A percentile compares a stretch with the other conserved stretches of the same genome.
Evolutionary conservation across 1,140 invertebrate species (phyloP).

Genomic region (Drepana arcuata): DNA sequence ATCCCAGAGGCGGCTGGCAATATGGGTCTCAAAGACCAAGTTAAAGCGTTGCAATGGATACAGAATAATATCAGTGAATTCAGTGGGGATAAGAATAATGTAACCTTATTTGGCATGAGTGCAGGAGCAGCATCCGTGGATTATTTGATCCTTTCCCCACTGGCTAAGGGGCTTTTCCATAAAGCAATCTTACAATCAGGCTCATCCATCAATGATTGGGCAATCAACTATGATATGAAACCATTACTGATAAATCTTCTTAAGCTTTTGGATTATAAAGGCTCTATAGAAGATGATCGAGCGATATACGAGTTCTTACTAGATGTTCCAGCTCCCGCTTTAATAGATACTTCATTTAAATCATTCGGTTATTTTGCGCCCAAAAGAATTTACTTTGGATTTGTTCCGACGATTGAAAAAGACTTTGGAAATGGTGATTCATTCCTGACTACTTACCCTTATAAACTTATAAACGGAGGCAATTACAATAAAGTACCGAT

Average conservation of each 20-base stretch:
- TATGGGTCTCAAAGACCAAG: constrained; percentile 68
- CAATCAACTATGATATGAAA: constrained; percentile 21
- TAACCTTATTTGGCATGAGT: constrained; percentile 67
- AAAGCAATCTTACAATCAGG: constrained; percentile 37
- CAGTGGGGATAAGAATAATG: constrained; percentile 44
- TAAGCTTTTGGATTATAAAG: constrained; percentile 17
- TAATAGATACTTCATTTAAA: constrained; percentile 11
- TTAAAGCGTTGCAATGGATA: constrained; percentile 48
- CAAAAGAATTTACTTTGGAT: constrained; percentile 23
- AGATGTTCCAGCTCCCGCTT: constrained; percentile 3
- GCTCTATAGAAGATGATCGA: constrained; percentile 10
- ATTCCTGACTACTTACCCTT: constrained; percentile 71
- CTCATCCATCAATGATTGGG: constrained; percentile 37
- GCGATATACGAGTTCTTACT: constrained; percentile 22
- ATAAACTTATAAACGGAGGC: constrained; percentile 62
- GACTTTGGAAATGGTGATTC: constrained; percentile 38
- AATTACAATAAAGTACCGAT: constrained; percentile 60
- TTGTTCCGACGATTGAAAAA: constrained; percentile 53
- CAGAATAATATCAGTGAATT: constrained; percentile 49
- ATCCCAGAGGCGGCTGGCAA: constrained; percentile 63
- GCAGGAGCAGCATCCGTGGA: constrained; percentile 60
- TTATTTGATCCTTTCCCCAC: constrained; percentile 43
- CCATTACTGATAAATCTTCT: constrained; percentile 12
- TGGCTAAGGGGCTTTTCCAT: constrained; percentile 28
- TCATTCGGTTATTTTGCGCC: constrained; percentile 4